Evolutionary conservation across 2,797 vertebrate species (phyloP), one percentile per base, ranked within the genome.

Genomic region (Chaetophractus vellerosus): DNA sequence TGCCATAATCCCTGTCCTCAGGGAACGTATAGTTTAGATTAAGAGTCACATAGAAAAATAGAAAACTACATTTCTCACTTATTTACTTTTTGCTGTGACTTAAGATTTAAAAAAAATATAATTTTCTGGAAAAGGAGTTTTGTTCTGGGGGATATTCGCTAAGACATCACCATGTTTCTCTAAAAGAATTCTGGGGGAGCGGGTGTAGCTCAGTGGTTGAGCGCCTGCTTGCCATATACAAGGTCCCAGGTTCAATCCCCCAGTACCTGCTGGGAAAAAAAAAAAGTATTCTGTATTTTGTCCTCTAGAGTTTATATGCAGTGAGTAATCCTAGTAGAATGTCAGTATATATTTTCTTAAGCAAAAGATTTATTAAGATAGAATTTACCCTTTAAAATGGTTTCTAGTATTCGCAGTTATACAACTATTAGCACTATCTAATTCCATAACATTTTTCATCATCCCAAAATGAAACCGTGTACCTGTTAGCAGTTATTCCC

Each of bases 101-200:
- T 78, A 52, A 91, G 55, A 89, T 90, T 59, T 55, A 3, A 31
- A 91, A 88, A 87, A 93, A 88, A 87, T 76, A 41, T 1, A 85
- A 19, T 50, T 94, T 94, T 38, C 28, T 90, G 41, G 24, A 50
- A 95, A 88, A 90, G 78, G 33, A 33, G 24, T 61, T 91, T 93
- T 92, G n/a, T 88, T 88, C 63, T 90, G 63, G 69, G 31, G 19
- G 23, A 74, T 91, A 55, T 18, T 93, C n/a, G 68, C n/a, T 88
- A 88, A 93, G 72, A 16, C 23, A 79, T 93, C 69, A 78, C 33
- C 50, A 45, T 85, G 78, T 45, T 80, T 75, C 33, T 79, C n/a
- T 69, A 74, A 78, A 63, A 45, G 8, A 6, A 45, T 45, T 45
- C 45, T 45, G 45, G 45, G 45, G 45, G 45, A 45, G 45, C 9